These are phyloP conservation scores for Arctia plantaginis DNA, from an alignment of 2,888 invertebrate genomes.

Conservation along the genomic window DNA sequence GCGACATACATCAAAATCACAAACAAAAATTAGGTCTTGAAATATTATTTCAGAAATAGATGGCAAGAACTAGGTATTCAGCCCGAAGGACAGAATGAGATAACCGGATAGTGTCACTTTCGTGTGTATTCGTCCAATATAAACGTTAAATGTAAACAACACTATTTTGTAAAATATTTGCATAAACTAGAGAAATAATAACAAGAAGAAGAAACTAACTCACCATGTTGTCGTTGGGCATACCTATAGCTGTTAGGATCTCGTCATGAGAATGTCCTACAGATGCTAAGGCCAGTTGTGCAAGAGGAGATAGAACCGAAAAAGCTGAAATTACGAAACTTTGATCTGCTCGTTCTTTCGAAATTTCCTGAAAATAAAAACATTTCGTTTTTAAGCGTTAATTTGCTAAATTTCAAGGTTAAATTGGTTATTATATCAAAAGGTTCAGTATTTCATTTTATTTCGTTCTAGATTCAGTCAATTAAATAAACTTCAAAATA, in stretches of 20 bases:
- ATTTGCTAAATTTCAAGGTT: no score
- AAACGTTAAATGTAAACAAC: no score
- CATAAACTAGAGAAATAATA: background rate
- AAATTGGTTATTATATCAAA: no score
- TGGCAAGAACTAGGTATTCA: background rate
- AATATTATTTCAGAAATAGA: background rate
- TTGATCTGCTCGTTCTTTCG: conserved; percentile 56
- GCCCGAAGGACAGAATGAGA: background rate
- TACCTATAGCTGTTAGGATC: conserved; percentile 64
- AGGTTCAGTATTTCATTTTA: no score
- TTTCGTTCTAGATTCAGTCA: no score
- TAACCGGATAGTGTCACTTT: background rate
- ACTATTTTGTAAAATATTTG: background rate
- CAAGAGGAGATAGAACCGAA: conserved; percentile 76
- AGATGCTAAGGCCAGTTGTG: conserved; percentile 70
- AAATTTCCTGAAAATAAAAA: conserved; percentile 61
- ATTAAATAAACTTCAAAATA: background rate
- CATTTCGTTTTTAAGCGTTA: background rate
- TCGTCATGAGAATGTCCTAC: conserved; percentile 72
- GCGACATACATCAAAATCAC: conserved; percentile 29
- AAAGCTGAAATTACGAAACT: conserved; percentile 79
- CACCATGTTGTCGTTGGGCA: conserved; percentile 67
- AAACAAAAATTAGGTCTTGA: background rate
- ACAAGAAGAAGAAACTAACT: conserved; percentile 27
- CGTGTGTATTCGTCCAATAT: background rate